These are phyloP conservation scores for Drosophila baimaii DNA, from an alignment of 1,140 invertebrate genomes.

Conservation along the genomic window DNA sequence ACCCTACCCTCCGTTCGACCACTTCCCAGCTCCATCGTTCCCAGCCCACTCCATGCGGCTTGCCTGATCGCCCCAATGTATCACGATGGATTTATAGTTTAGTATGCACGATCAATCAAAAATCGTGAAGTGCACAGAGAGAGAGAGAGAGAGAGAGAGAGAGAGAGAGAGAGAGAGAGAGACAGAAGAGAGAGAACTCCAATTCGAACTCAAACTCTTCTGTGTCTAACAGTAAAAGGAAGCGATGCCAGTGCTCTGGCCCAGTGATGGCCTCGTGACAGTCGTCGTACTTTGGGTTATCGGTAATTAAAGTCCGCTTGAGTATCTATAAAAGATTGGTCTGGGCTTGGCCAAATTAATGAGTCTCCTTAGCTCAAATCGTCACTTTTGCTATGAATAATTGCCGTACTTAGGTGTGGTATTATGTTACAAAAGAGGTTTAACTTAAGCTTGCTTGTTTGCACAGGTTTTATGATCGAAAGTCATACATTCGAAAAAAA, in stretches of 20 bases:
- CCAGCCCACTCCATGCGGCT: conserved; percentile 49
- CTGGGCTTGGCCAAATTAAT: neutral
- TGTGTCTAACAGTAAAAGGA: conserved; percentile 72
- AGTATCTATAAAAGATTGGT: neutral
- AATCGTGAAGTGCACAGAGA: conserved; percentile 77
- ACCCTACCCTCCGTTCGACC: no score
- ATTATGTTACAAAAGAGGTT: neutral
- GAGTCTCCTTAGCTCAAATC: neutral
- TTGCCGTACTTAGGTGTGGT: no score
- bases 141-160: conserved; percentile 26
- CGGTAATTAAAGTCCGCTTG: conserved; percentile 10
- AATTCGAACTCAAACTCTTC: conserved; percentile 50
- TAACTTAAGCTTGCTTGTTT: neutral
- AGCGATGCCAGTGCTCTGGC: neutral
- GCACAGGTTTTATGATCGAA: no score
- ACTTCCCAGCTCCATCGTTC: neutral
- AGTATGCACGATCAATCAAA: conserved; percentile 85
- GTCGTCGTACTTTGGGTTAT: conserved; percentile 10
- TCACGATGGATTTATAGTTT: conserved; percentile 85
- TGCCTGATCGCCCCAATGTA: conserved; percentile 84
- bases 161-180: conserved; percentile 25
- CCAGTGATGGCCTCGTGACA: conserved; percentile 35
- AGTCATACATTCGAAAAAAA: no score
- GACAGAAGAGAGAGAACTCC: no score
- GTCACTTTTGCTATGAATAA: neutral